phyloP scores from a whole-genome alignment of 1,140 invertebrate genomes.

The Ceratosolen solmsi region DNA sequence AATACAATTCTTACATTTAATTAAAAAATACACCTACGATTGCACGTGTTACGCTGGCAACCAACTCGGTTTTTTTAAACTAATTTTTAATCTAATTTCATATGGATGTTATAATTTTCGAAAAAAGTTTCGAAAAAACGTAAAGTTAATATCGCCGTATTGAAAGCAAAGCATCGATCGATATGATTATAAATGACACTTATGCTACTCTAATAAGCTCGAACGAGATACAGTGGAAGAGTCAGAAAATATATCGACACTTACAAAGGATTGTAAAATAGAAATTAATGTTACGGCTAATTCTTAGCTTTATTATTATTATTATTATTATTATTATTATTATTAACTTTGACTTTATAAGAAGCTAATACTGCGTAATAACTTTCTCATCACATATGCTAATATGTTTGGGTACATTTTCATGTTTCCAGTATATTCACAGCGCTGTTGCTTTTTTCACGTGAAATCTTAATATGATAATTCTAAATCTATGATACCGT shows the following conservation, averaged over 20 bases:
- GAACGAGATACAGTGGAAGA: not conserved
- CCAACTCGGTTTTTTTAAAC: not conserved
- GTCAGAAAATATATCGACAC: not conserved
- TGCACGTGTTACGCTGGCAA: not conserved
- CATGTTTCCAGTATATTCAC: not conserved
- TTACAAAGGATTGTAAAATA: not conserved
- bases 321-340: not conserved
- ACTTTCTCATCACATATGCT: not conserved
- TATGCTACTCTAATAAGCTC: not conserved
- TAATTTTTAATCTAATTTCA: not conserved
- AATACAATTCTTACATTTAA: too few species aligned
- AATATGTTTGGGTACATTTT: not conserved
- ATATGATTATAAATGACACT: not conserved
- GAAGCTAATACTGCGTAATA: not conserved
- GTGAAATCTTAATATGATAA: constrained; percentile 8
- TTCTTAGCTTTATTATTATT: not conserved
- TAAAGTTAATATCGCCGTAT: not conserved
- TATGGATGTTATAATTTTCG: not conserved
- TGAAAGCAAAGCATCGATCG: not conserved
- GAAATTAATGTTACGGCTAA: not conserved
- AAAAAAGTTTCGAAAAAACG: not conserved
- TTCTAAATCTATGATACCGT: constrained; percentile 14
- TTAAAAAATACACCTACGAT: too few species aligned
- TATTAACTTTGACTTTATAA: not conserved
- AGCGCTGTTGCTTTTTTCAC: not conserved